Evolutionary conservation across 2,888 invertebrate species (phyloP).

Genomic region (Priocnemis perturbator): DNA sequence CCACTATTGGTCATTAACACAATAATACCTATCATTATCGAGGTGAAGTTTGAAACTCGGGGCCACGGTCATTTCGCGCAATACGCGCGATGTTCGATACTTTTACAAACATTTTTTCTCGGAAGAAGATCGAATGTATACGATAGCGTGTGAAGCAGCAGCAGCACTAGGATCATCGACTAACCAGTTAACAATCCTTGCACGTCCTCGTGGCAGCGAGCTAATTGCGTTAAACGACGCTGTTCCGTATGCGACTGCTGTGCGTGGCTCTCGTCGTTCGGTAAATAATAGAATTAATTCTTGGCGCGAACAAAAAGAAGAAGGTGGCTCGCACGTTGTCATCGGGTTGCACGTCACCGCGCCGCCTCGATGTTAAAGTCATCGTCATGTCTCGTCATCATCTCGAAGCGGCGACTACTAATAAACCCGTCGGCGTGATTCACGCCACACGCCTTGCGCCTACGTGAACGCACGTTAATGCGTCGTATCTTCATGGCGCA

Average conservation of each 20-base stretch:
- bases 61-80: no score
- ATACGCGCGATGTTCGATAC: no score
- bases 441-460: slow-evolving; percentile 30
- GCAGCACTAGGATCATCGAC: no score
- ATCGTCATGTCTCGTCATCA: slow-evolving; percentile 43
- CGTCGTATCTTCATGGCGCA: slow-evolving; percentile 12
- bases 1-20: no score
- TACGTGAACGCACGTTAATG: slow-evolving; percentile 28
- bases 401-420: slow-evolving; percentile 45
- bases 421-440: slow-evolving; percentile 48
- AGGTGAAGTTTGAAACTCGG: no score
- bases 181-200: no score
- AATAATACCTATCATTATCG: no score
- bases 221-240: slow-evolving; percentile 69
- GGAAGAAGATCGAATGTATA: no score
- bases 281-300: slow-evolving; percentile 55
- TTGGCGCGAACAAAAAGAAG: slow-evolving; percentile 34
- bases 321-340: slow-evolving; percentile 21
- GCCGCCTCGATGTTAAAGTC: slow-evolving; percentile 30
- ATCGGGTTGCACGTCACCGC: slow-evolving; percentile 23
- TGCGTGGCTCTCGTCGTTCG: slow-evolving; percentile 31
- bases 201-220: slow-evolving; percentile 52
- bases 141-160: no score
- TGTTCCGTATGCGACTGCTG: slow-evolving; percentile 64
- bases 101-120: no score